A percentile compares a stretch with the other conserved stretches of the same genome.
phyloP scores from a whole-genome alignment of 2,797 vertebrate species.

The Hephaestus fuliginosus region DNA sequence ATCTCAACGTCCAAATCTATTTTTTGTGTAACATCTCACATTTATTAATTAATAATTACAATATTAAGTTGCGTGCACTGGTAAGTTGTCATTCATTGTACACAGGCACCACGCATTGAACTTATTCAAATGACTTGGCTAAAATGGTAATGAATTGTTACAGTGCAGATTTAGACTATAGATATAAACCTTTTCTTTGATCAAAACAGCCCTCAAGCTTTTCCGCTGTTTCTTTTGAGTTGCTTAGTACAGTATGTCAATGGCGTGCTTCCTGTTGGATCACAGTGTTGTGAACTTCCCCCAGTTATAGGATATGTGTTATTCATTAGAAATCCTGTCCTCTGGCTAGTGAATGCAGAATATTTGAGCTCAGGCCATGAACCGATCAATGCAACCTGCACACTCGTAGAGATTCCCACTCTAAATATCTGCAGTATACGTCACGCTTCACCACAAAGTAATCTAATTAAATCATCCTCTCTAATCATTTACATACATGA shows the following conservation, averaged over 20 bases:
- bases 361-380: constrained; percentile 57
- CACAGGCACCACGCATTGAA: background rate
- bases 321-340: constrained; percentile 76
- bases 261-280: constrained; percentile 70
- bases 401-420: constrained; percentile 36
- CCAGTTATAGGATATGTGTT: constrained; percentile 76
- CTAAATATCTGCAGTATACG: constrained; percentile 23
- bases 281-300: constrained; percentile 68
- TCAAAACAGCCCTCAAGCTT: constrained; percentile 66
- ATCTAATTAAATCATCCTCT: constrained; percentile 41
- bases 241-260: constrained; percentile 62
- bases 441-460: constrained; percentile 3
- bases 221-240: constrained; percentile 65
- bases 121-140: constrained; percentile 21
- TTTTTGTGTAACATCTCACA: background rate
- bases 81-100: constrained; percentile 4
- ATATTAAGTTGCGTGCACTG: background rate
- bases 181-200: constrained; percentile 66
- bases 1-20: background rate
- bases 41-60: constrained; percentile 6
- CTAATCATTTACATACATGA: constrained; percentile 25
- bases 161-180: constrained; percentile 49
- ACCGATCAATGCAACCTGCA: constrained; percentile 67
- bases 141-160: constrained; percentile 51
- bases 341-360: constrained; percentile 73